These are phyloP conservation scores for Sebastes oblongus DNA, from an alignment of 2,797 vertebrate genomes.

Conservation along the genomic window DNA sequence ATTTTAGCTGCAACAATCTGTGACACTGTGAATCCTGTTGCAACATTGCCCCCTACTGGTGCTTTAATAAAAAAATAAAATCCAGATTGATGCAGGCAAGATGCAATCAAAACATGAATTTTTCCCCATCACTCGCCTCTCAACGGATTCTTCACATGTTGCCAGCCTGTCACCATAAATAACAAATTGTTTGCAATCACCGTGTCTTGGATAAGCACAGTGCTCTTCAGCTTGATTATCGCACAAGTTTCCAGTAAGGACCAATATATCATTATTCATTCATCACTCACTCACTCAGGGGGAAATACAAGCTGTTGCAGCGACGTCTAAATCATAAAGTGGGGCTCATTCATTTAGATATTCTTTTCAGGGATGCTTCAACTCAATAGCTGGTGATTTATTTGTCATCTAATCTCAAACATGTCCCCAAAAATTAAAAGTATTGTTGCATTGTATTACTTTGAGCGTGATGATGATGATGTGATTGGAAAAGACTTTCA, in stretches of 20 bases:
- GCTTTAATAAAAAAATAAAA: neutral
- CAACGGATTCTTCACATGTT: slow-evolving; percentile 23
- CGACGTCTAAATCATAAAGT: slow-evolving; percentile 28
- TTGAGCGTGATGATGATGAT: neutral
- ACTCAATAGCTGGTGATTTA: slow-evolving; percentile 32
- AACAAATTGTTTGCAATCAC: slow-evolving; percentile 49
- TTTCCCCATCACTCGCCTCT: slow-evolving; percentile 10
- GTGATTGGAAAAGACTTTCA: slow-evolving; percentile 29
- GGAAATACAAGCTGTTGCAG: neutral
- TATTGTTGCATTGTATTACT: slow-evolving; percentile 48
- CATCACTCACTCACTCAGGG: slow-evolving; percentile 14
- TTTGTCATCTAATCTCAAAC: slow-evolving; percentile 22
- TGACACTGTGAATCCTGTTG: slow-evolving; percentile 18
- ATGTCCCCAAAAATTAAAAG: slow-evolving; percentile 35
- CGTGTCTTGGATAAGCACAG: slow-evolving; percentile 14
- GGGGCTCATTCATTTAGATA: slow-evolving; percentile 16
- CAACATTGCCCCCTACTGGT: slow-evolving; percentile 75
- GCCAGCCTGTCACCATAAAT: slow-evolving; percentile 33
- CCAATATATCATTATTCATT: slow-evolving; percentile 51
- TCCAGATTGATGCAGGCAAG: neutral
- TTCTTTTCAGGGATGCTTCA: slow-evolving; percentile 34
- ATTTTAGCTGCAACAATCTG: slow-evolving; percentile 16
- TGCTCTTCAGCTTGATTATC: slow-evolving; percentile 46
- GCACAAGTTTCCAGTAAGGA: slow-evolving; percentile 25
- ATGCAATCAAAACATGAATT: slow-evolving; percentile 30